Conservation (phyloP, 2,113 vertebrate genomes). For the Tonatia bakeri region DNA sequence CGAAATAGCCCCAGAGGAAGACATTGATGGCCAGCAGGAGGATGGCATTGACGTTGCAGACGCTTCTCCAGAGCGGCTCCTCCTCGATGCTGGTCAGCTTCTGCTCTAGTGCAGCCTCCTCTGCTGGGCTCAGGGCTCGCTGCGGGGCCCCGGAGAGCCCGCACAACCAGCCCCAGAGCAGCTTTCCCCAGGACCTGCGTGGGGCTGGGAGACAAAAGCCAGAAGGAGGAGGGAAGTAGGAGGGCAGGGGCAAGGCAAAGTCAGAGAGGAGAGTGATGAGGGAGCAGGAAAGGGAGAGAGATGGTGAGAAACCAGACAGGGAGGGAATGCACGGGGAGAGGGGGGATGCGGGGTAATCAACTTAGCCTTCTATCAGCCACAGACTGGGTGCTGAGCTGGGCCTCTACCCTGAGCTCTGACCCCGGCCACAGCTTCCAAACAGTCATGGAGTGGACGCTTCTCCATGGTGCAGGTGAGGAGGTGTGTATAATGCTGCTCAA, state of each 20-base stretch:
- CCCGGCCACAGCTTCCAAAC: not conserved
- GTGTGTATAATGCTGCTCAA: too few species aligned
- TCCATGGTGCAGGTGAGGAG: too few species aligned
- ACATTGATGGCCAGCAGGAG: slow-evolving; percentile 87
- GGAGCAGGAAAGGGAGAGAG: not conserved
- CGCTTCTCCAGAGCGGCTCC: slow-evolving; percentile 82
- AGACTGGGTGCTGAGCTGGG: too few species aligned
- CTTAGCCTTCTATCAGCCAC: not conserved
- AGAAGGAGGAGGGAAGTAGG: not conserved
- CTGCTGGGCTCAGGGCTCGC: slow-evolving; percentile 71
- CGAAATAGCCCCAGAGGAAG: slow-evolving; percentile 94
- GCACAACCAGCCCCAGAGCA: slow-evolving; percentile 84
- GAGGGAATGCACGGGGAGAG: accelerated
- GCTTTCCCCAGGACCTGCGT: slow-evolving; percentile 77
- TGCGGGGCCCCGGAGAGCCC: slow-evolving; percentile 75
- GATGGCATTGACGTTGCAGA: slow-evolving; percentile 88
- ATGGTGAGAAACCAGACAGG: not conserved
- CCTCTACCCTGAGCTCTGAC: not conserved
- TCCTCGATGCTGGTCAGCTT: slow-evolving; percentile 87
- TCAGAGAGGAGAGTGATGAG: not conserved
- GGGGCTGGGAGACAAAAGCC: not conserved
- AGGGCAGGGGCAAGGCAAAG: accelerated
- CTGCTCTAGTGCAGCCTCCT: slow-evolving; percentile 75
- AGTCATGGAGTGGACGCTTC: not conserved
- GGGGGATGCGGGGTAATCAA: accelerated